Evolutionary conservation across 2,797 vertebrate species (phyloP).

Genomic region (Danio choprae): DNA sequence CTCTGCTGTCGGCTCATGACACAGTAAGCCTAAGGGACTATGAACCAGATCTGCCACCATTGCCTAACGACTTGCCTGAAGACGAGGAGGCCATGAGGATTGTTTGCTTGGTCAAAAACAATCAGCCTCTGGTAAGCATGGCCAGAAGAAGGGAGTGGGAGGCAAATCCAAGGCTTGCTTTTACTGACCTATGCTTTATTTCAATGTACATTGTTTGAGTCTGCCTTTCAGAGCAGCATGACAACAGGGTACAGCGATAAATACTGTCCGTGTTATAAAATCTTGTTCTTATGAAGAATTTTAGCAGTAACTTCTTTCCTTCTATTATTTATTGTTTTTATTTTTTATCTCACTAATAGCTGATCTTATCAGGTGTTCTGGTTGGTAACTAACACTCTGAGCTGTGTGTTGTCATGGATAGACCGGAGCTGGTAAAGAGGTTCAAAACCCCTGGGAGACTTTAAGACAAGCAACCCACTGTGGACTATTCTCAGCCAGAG

Average conservation of each 20-base stretch:
- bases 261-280: background rate
- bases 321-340: background rate
- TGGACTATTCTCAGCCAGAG: conserved; percentile 50
- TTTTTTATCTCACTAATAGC: background rate
- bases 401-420: conserved; percentile 54
- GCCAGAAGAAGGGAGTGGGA: background rate
- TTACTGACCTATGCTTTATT: conserved; percentile 7
- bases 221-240: conserved; percentile 30
- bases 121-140: conserved; percentile 91
- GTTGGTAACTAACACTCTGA: conserved; percentile 37
- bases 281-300: background rate
- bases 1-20: conserved; percentile 91
- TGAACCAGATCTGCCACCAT: conserved; percentile 87
- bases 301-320: background rate
- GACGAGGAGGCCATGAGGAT: conserved; percentile 94
- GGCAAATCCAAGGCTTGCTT: conserved; percentile 6
- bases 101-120: conserved; percentile 96
- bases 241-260: background rate
- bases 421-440: conserved; percentile 43
- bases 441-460: conserved; percentile 66
- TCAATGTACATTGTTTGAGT: background rate
- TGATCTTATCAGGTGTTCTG: background rate
- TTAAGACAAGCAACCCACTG: conserved; percentile 59
- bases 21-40: conserved; percentile 92
- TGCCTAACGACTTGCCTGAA: conserved; percentile 88